Evolutionary conservation across 2,797 vertebrate genomes (phyloP).

Genomic region (Bradypodion ventrale): DNA sequence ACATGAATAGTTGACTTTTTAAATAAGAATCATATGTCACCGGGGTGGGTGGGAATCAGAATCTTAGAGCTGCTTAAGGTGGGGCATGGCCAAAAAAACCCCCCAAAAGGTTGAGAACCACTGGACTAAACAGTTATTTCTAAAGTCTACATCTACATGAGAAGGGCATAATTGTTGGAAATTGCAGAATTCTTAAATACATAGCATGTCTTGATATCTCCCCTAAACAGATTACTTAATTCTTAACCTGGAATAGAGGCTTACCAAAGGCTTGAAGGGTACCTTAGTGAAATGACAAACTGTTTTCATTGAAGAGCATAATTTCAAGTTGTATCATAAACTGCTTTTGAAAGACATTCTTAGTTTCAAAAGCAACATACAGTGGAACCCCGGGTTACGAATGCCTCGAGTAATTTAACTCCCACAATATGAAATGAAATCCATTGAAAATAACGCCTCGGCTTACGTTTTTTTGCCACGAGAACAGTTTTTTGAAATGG

Average conservation of each 20-base stretch:
- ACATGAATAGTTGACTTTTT: too few species aligned
- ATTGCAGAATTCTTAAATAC: background rate
- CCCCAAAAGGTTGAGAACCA: too few species aligned
- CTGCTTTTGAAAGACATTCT: background rate
- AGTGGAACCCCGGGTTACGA: too few species aligned
- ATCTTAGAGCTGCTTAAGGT: too few species aligned
- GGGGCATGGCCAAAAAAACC: too few species aligned
- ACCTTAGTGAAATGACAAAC: background rate
- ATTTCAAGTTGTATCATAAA: background rate
- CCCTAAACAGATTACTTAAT: background rate
- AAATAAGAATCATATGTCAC: too few species aligned
- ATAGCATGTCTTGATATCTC: background rate
- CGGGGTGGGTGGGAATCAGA: too few species aligned
- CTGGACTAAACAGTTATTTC: background rate
- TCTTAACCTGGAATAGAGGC: background rate
- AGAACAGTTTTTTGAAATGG: too few species aligned
- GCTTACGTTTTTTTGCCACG: too few species aligned
- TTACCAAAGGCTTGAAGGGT: background rate
- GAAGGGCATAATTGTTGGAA: background rate
- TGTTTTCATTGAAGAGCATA: background rate
- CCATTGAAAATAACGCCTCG: too few species aligned
- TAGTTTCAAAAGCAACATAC: slow-evolving; percentile 1
- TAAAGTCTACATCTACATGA: background rate
- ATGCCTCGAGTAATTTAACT: too few species aligned
- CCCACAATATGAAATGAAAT: too few species aligned